Evolutionary conservation across 2,113 vertebrate genomes (phyloP), one percentile per base, ranked within the genome.

Genomic region (Syngnathoides biaculeatus): DNA sequence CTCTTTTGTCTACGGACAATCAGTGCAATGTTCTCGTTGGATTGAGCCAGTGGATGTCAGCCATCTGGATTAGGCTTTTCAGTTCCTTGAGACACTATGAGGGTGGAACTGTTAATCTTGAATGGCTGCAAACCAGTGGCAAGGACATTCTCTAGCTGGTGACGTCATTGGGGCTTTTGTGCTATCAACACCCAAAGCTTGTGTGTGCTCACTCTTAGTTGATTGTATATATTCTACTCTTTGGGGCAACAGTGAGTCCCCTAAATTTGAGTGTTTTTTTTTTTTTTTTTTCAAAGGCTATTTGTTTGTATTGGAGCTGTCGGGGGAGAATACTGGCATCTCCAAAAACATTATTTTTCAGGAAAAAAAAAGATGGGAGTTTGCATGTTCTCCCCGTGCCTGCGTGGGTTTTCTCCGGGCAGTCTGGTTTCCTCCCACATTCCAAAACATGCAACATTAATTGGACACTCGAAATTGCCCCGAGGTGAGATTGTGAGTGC

Each of bases 101-200:
- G 82, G 76, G 77, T 58, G 81, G 77, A 73, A 74, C 64, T 60
- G 52, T 35, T 70, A 43, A 50, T 84, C 68, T 69, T 76, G 67
- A 61, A 66, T 74, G 79, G 72, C 79, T 85, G 65, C 55, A 39
- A 74, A 74, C 82, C 78, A 78, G 71, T 56, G 67, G 65, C 72
- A 66, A 43, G 73, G 70, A 74, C 67, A 55, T 72, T 77, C 77
- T 85, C 84, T 78, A 80, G 83, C 73, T 69, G 39, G 43, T 82
- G 80, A 88, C 79, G 85, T 85, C 85, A 88, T 79, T 17, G 71
- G 3, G 68, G 73, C 64, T 77, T 85, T 77, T 81, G 77, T 79
- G 72, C 68, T 79, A 74, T 82, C 82, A 74, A 82, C 79, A 78
- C 79, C 79, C 77, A 77, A 67, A 56, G 72, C 75, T 79, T 75